Conservation (phyloP, 2,888 invertebrate genomes). For the Nomada flava region DNA sequence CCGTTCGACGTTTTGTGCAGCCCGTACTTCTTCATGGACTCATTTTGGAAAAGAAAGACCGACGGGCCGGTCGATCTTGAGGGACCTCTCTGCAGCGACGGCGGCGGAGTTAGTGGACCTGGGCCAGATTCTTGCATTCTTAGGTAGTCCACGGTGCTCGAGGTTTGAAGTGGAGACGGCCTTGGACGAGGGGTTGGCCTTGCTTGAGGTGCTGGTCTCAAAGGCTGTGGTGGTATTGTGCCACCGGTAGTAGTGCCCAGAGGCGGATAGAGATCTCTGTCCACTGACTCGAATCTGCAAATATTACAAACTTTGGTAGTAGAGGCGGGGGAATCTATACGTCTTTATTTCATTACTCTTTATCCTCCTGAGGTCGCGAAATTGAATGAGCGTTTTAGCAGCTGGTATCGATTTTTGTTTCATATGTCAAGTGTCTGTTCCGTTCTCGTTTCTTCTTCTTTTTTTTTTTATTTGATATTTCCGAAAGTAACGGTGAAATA, state of each 20-base stretch:
- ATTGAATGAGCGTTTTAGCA: background rate
- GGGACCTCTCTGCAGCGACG: slow-evolving; percentile 62
- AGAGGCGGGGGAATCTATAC: background rate
- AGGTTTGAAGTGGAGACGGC: slow-evolving; percentile 79
- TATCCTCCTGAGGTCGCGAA: background rate
- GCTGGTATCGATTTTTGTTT: background rate
- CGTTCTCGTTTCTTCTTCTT: background rate
- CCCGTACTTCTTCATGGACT: slow-evolving; percentile 57
- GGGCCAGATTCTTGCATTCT: slow-evolving; percentile 78
- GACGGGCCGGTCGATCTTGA: slow-evolving; percentile 62
- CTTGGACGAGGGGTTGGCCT: slow-evolving; percentile 78
- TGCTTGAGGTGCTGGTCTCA: slow-evolving; percentile 87
- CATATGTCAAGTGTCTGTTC: background rate
- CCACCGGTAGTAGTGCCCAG: slow-evolving; percentile 59
- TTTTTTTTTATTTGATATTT: background rate
- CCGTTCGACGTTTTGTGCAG: slow-evolving; percentile 59
- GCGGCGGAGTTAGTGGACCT: slow-evolving; percentile 80
- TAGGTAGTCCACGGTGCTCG: slow-evolving; percentile 77
- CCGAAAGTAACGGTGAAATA: background rate
- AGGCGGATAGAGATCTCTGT: slow-evolving; percentile 82
- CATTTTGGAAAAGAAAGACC: slow-evolving; percentile 74
- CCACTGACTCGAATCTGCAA: slow-evolving; percentile 81
- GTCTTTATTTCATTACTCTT: background rate
- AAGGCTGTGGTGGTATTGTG: slow-evolving; percentile 88
- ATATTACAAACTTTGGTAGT: background rate